These are phyloP conservation scores for Digitonthophagus gazella DNA, from an alignment of 2,888 invertebrate genomes.

Conservation along the genomic window DNA sequence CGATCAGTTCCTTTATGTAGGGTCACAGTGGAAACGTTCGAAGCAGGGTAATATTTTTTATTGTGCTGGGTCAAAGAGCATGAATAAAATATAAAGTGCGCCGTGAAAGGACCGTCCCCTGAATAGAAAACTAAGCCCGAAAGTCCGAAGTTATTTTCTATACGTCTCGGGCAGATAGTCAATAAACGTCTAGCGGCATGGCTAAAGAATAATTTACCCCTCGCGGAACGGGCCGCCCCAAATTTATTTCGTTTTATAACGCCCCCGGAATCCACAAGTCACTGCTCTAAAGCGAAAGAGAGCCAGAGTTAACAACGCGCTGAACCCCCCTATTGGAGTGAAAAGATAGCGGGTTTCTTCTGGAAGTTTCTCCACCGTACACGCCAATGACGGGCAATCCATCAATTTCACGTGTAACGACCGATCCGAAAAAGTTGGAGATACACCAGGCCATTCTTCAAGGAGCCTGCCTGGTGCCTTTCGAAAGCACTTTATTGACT, in stretches of 20 bases:
- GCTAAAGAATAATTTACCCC: neutral
- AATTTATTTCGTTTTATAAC: neutral
- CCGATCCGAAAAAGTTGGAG: neutral
- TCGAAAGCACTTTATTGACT: neutral
- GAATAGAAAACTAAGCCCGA: constrained; percentile 22
- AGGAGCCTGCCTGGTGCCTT: neutral
- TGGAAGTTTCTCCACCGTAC: neutral
- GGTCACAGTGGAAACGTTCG: neutral
- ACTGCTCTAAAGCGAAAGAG: neutral
- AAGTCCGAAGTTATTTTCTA: constrained; percentile 21
- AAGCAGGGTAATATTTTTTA: constrained; percentile 34
- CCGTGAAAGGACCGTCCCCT: constrained; percentile 15
- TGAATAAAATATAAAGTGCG: constrained; percentile 38
- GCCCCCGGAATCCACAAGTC: constrained; percentile 21
- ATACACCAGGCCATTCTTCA: neutral
- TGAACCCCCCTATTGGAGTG: neutral
- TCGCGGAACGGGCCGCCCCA: neutral
- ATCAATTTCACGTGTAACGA: constrained; percentile 29
- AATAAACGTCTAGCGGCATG: constrained; percentile 9
- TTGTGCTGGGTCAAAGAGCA: constrained; percentile 37
- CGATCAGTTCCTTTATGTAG: neutral
- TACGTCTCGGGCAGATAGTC: constrained; percentile 12
- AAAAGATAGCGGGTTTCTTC: neutral
- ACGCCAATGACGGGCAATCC: constrained; percentile 24
- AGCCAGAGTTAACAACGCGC: neutral